phyloP scores from a whole-genome alignment of 2,888 invertebrate species.

The Panzeria rudis region DNA sequence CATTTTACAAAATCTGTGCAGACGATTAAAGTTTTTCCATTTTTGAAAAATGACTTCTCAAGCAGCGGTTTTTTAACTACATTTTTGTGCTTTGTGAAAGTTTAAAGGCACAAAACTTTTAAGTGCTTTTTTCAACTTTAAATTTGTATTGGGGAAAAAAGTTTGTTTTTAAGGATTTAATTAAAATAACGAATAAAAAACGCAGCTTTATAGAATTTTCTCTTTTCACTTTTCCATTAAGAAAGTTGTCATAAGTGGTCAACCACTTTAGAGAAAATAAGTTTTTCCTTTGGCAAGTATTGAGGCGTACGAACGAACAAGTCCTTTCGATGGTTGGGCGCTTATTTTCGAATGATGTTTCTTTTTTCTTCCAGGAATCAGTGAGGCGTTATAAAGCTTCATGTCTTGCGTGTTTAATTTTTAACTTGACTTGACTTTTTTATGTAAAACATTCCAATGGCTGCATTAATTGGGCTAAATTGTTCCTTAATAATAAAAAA shows the following conservation, averaged over 20 bases:
- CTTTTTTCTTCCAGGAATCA: constrained; percentile 46
- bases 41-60: constrained; percentile 54
- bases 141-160: constrained; percentile 33
- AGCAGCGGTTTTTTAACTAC: constrained; percentile 31
- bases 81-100: constrained; percentile 35
- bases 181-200: constrained; percentile 45
- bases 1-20: constrained; percentile 38
- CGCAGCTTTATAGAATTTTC: not conserved
- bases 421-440: constrained; percentile 74
- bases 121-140: constrained; percentile 57
- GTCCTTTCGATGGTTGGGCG: constrained; percentile 21
- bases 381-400: constrained; percentile 71
- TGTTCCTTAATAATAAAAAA: constrained; percentile 74
- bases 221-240: constrained; percentile 46
- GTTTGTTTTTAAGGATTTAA: constrained; percentile 61
- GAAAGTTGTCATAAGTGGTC: constrained; percentile 70
- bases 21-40: constrained; percentile 43
- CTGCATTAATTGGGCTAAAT: constrained; percentile 73
- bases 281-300: constrained; percentile 20
- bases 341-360: constrained; percentile 31
- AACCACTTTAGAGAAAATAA: constrained; percentile 61
- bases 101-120: constrained; percentile 56
- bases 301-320: not conserved
- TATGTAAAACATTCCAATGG: constrained; percentile 62
- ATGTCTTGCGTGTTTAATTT: constrained; percentile 78